Base-by-base conservation (phyloP, 2,888 invertebrate genomes). In the Cremastinae sp. region DNA sequence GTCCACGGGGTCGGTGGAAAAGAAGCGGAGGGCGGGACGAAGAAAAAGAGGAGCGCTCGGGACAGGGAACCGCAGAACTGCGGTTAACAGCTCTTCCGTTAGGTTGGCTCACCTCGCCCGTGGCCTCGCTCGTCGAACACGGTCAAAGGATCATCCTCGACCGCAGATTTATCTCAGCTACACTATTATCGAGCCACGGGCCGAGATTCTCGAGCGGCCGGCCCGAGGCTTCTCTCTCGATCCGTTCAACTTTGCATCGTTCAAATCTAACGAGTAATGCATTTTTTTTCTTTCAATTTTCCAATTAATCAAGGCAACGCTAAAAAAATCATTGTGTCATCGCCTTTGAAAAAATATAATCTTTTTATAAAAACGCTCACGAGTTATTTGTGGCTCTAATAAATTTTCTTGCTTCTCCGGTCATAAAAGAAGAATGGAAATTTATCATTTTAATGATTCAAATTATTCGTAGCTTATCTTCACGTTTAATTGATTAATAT, bases 141-240 rank as follows among this genome's bases (percentile, higher is more conserved):
- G 75, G 75, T 75, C 75, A 75, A 75, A 75, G 75, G 75, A 72
- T 75, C 72, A 75, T 75, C 75, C 72, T 49, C 72, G 75, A 75
- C 75, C 75, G 71, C 75, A 75, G 68, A 75, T 75, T 75, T 75
- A 75, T 75, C 75, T 72, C 64, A 58, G 75, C 68, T 68, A 64
- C 68, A 68, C 71, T 68, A 75, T 75, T 75, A 72, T 75, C 75
- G 64, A 43, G 45, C 18, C 36, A 14, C 51, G 53, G 28, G 61
- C 34, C 14, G 34, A 36, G 34, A 43, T 36, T 49, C 51, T 43
- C 58, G 12, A 41, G 49, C 56, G 61, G 54, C 58, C 68, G 47
- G 49, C 47, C 68, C 68, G 59, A 18, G 34, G 45, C 61, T 38
- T 12, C 47, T 22, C 22, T 36, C 53, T 61, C 41, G 28, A 28